Conservation (phyloP, 1,140 invertebrate genomes). For the Cydia amplana region DNA sequence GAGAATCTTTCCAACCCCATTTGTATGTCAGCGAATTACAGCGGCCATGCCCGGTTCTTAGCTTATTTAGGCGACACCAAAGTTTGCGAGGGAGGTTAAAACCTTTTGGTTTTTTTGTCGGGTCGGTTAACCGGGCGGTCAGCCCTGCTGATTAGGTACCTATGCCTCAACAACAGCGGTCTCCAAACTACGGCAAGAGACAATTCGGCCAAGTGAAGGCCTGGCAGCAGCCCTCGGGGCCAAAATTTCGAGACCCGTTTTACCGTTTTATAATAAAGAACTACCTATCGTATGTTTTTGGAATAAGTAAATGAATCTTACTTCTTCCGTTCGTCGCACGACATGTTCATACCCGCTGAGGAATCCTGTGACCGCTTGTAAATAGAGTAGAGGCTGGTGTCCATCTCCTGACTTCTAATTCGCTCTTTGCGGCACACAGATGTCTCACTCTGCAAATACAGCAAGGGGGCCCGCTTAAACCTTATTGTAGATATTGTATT, state of each 20-base stretch:
- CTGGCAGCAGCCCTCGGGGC: not conserved
- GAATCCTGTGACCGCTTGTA: constrained; percentile 55
- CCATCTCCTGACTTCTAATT: constrained; percentile 34
- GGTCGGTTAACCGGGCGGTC: no score
- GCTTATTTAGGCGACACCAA: no score
- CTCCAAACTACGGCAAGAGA: no score
- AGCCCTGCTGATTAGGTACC: no score
- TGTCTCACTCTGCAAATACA: not conserved
- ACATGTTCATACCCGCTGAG: constrained; percentile 38
- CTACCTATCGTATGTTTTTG: not conserved
- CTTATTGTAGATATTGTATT: not conserved
- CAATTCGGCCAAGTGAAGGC: no score
- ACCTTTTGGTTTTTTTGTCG: no score
- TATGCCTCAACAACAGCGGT: no score
- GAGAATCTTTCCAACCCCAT: no score
- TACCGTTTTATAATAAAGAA: no score
- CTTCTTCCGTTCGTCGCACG: constrained; percentile 38
- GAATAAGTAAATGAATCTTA: constrained; percentile 29
- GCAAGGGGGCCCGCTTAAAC: not conserved
- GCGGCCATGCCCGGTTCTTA: no score
- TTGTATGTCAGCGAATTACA: no score
- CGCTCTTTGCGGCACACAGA: not conserved
- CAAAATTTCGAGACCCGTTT: not conserved
- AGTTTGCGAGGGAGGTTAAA: no score
- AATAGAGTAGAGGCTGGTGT: constrained; percentile 56